Percentiles rank a stretch among this genome's conserved stretches.
phyloP scores from a whole-genome alignment of 2,888 invertebrate species.

The Chromoteleia sp. region DNA sequence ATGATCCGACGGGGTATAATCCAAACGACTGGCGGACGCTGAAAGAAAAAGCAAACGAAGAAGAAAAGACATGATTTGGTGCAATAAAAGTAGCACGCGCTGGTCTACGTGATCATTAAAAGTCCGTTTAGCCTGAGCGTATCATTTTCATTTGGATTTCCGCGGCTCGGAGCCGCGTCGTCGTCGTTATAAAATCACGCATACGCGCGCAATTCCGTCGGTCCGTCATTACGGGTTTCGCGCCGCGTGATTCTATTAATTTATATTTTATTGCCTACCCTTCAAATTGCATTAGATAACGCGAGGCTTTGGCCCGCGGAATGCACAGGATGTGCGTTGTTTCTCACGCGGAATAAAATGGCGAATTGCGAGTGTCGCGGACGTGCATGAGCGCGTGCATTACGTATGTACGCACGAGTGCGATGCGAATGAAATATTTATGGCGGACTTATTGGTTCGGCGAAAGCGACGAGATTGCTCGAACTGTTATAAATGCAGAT shows the following conservation, averaged over 20 bases:
- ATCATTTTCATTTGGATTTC: conserved; percentile 49
- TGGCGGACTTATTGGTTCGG: conserved; percentile 74
- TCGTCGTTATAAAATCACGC: conserved; percentile 44
- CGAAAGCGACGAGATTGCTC: conserved; percentile 72
- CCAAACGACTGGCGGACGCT: background rate
- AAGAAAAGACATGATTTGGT: conserved; percentile 40
- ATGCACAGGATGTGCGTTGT: conserved; percentile 74
- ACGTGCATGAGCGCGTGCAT: conserved; percentile 70
- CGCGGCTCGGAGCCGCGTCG: conserved; percentile 14
- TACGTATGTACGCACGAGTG: conserved; percentile 73
- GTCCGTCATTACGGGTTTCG: conserved; percentile 39
- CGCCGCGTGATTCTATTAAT: conserved; percentile 71
- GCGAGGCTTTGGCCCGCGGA: conserved; percentile 69
- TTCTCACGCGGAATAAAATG: conserved; percentile 77
- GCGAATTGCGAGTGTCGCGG: conserved; percentile 72
- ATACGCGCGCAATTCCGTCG: conserved; percentile 27
- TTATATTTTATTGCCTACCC: conserved; percentile 75
- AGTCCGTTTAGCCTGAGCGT: conserved; percentile 37
- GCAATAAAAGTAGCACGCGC: conserved; percentile 63
- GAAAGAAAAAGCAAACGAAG: too few relatives aligned
- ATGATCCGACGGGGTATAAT: conserved; percentile 10
- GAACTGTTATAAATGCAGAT: conserved; percentile 67
- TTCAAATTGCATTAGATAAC: conserved; percentile 73
- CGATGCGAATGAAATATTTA: conserved; percentile 76
- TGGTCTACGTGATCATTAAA: conserved; percentile 40